Base-by-base conservation (phyloP, 2,888 invertebrate species). In the Apocheima hispidaria region DNA sequence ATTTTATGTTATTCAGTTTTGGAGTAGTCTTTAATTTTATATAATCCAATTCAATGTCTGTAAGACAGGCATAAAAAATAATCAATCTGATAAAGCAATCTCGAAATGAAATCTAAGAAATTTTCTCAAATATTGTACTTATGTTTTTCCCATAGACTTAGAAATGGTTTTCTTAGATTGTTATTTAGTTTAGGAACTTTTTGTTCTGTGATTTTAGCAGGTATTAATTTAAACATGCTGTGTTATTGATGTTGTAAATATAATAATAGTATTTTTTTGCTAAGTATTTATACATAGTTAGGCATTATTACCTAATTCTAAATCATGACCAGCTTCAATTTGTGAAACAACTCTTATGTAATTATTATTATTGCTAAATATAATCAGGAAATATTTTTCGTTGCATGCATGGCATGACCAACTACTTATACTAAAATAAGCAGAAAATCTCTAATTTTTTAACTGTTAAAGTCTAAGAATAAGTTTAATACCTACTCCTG, bases 151-250 rank as follows among this genome's bases (percentile, higher is more conserved):
- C n/a, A n/a, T n/a, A n/a, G n/a, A n/a, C n/a, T n/a, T n/a, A n/a
- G n/a, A n/a, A n/a, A n/a, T n/a, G n/a, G n/a, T n/a, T n/a, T 75
- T 75, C 73, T 72, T 66, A 56, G 61, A 52, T 65, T 61, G 1
- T 49, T 48, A 40, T 18, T 44, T 54, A 58, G 68, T 69, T 60
- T 62, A 62, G 68, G 60, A 64, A 53, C 60, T 59, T 63, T 73
- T 54, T 76, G 72, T 81, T 78, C 83, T 84, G 84, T 84, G 84
- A 84, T 84, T 69, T 77, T 81, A 79, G 77, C 69, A 71, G 72
- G 77, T 79, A 80, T 74, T 78, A 74, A 59, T 60, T 70, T 71
- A 55, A 70, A 55, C 66, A 63, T 65, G 46, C 58, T 60, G 40
- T 61, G 58, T 67, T 54, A 43, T 66, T 71, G 68, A 67, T 65